Conservation (phyloP, 35 echinoderm and acorn worm genomes). For the Ophiothrix spiculata region DNA sequence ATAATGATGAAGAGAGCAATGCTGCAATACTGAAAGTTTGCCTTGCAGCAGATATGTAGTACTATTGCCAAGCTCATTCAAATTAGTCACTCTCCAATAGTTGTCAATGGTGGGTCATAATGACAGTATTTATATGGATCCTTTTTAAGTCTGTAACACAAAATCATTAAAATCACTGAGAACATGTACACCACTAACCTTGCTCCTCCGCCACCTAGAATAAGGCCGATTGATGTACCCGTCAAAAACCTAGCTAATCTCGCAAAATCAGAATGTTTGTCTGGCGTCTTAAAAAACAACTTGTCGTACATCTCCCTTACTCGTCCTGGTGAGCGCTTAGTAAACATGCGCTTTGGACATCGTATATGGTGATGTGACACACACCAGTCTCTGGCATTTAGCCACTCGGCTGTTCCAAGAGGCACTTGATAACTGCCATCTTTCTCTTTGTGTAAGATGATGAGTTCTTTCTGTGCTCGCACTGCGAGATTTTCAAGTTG, state of each 20-base stretch:
- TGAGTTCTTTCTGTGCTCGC: conserved; percentile 96
- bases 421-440: conserved; percentile 77
- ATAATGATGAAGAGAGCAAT: too few species aligned
- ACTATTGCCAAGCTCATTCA: too few species aligned
- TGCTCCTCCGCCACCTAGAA: conserved; percentile 84
- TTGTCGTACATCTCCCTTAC: conserved; percentile 85
- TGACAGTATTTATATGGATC: too few species aligned
- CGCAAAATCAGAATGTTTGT: conserved; percentile 69
- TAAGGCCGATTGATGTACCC: conserved; percentile 77
- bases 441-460: conserved; percentile 82
- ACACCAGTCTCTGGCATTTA: conserved; percentile 91
- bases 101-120: too few species aligned
- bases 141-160: too few species aligned
- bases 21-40: too few species aligned
- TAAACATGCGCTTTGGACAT: conserved; percentile 93
- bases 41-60: too few species aligned
- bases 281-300: conserved; percentile 63
- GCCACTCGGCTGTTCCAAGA: conserved; percentile 82
- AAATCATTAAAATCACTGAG: too few species aligned
- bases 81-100: too few species aligned
- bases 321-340: conserved; percentile 63
- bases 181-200: conserved; percentile 40
- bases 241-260: conserved; percentile 89
- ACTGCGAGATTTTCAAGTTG: conserved; percentile 78
- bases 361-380: conserved; percentile 95